Evolutionary conservation across 2,888 invertebrate genomes (phyloP).

Genomic region (Tigriopus californicus): DNA sequence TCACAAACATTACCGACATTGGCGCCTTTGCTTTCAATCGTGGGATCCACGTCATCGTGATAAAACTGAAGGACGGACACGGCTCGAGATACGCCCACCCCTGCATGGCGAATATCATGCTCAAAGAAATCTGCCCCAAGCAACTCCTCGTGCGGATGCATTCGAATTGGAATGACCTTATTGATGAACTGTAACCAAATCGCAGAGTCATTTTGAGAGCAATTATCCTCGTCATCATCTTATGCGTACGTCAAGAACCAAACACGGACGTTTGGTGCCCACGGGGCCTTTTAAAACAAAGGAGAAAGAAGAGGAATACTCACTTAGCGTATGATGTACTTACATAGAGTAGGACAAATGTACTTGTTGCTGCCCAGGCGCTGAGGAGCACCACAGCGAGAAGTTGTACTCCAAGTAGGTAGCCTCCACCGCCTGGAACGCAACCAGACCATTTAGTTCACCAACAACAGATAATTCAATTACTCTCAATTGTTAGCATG

Average conservation of each 20-base stretch:
- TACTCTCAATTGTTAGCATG: too few relatives aligned
- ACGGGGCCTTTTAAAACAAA: too few relatives aligned
- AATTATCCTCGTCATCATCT: not conserved
- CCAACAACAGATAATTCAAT: slow-evolving; percentile 28
- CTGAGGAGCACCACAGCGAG: slow-evolving; percentile 49
- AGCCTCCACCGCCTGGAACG: slow-evolving; percentile 58
- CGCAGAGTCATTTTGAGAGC: not conserved
- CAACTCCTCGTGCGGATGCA: slow-evolving; percentile 65
- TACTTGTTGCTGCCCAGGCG: slow-evolving; percentile 52
- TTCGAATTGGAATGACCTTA: slow-evolving; percentile 57
- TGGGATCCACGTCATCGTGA: slow-evolving; percentile 17
- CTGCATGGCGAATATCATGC: slow-evolving; percentile 50
- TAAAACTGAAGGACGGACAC: slow-evolving; percentile 23
- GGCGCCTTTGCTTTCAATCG: not conserved
- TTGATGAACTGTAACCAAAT: slow-evolving; percentile 36
- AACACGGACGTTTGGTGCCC: too few relatives aligned
- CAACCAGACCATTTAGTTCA: slow-evolving; percentile 28
- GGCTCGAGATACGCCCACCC: slow-evolving; percentile 26
- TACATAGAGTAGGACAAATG: slow-evolving; percentile 52
- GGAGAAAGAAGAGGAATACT: too few relatives aligned
- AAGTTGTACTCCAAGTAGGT: slow-evolving; percentile 61
- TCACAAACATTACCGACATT: slow-evolving; percentile 1
- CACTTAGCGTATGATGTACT: too few relatives aligned
- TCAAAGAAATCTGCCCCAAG: slow-evolving; percentile 76
- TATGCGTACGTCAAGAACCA: too few relatives aligned